Conservation (phyloP, 2,797 vertebrate genomes). For the Gymnoscopelus braueri region DNA sequence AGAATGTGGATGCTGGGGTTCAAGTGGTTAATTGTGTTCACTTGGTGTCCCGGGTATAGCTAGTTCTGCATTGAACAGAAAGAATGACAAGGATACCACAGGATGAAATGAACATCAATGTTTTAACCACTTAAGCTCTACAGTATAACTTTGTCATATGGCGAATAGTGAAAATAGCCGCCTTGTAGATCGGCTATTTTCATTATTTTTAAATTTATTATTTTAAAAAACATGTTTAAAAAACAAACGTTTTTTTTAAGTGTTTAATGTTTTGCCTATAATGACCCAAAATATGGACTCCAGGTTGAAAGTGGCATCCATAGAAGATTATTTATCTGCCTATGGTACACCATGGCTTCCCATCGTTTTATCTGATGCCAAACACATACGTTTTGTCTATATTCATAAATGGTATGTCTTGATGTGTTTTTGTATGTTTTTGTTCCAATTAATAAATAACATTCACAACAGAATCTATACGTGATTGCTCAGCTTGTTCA, state of each 20-base stretch:
- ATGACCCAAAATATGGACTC: too few relatives aligned
- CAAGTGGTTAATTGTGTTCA: too few relatives aligned
- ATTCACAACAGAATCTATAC: constrained; percentile 27
- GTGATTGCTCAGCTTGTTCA: background rate
- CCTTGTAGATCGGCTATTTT: background rate
- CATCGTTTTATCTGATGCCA: constrained; percentile 33
- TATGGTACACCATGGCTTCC: constrained; percentile 11
- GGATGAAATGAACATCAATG: too few relatives aligned
- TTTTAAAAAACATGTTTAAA: background rate
- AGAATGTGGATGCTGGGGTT: too few relatives aligned
- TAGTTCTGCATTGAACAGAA: too few relatives aligned
- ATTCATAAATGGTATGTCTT: constrained; percentile 43
- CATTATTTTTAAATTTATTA: background rate
- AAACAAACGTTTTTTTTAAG: background rate
- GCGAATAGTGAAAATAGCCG: too few relatives aligned
- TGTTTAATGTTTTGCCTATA: background rate
- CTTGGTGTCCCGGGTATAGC: too few relatives aligned
- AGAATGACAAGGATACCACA: too few relatives aligned
- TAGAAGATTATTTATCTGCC: too few relatives aligned
- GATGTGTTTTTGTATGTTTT: constrained; percentile 62
- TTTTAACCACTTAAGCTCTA: background rate
- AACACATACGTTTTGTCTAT: constrained; percentile 49
- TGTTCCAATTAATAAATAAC: constrained; percentile 68
- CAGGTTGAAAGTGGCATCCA: too few relatives aligned
- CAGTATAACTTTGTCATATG: background rate